Base-by-base conservation (phyloP, 92 coral and sea anemone species). In the Phenganax stokvisi region DNA sequence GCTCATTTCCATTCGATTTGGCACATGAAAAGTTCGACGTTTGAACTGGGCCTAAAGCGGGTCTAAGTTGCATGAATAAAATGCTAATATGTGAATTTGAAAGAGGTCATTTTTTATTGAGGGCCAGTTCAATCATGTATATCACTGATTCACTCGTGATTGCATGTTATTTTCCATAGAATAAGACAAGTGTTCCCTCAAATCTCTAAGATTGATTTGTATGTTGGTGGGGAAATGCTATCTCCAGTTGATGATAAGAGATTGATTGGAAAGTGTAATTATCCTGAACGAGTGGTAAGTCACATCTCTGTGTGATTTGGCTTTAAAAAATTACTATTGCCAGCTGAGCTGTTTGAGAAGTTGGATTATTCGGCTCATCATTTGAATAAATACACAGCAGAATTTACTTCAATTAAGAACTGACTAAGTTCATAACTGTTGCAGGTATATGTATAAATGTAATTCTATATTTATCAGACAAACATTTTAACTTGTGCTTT, bases 161-260 rank as follows among this genome's bases (percentile, higher is more conserved):
- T 51, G 52, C 9, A 30, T 16, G 25, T 75, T 56, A 5, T 37
- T 75, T 75, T 17, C 67, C 53, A 6, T 71, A 27, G 56, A 56
- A 93, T 96, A 85, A 79, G 92, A 65, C 87, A 90, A 71, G 85
- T 89, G 57, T 82, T 97, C 10, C 78, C 92, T 44, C 98, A 94
- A 69, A 90, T 93, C 16, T 85, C 98, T 9, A 94, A 92, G 81
- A 89, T 94, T 25, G 98, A 94, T 86, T 89, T 94, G 56, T 94
- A 90, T 77, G 96, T 94, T 20, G 92, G 91, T 83, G 98, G 98
- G 10, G 98, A 94, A 65, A 88, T 94, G 16, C 85, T 94, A n/a
- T 87, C 96, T 83, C 97, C 98, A 0, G 85, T 91, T 65, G 98
- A 94, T 69, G 98, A 94, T 85, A 94, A 93, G 82, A 90, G 97